Evolutionary conservation across 2,888 invertebrate species (phyloP), one percentile per base, ranked within the genome.

Genomic region (Limnephilus rhombicus): DNA sequence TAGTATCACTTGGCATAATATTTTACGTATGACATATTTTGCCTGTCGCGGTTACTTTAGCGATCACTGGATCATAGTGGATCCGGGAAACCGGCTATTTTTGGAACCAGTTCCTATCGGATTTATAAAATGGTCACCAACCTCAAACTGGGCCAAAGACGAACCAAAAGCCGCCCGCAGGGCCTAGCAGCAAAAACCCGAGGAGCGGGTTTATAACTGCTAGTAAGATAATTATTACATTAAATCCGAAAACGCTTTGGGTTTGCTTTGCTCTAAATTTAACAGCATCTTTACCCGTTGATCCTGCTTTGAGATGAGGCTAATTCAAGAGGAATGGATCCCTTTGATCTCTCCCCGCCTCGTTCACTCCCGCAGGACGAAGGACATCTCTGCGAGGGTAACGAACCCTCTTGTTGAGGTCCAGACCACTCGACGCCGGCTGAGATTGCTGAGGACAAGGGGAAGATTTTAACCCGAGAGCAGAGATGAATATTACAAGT

Each of bases 361-460:
- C 87, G 24, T 87, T 45, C 31, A 89, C 45, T 81, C 89, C 81
- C 41, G 13, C 37, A 34, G 41, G n/a, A 80, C 29, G 29, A 80
- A 13, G 80, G 80, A 81, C 41, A 41, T 89, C 89, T 41, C 91
- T 91, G 41, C 37, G 45, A 34, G 91, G 87, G 87, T 91, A 87
- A 91, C 86, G 87, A 81, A 87, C 91, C 80, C 91, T 82, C 81
- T 90, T 41, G 83, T 53, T 89, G 53, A 85, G 53, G 87, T 91
- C 91, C 89, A 89, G 91, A 91, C 89, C 91, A 82, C 91, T 91
- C 91, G 68, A 91, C 91, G 80, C 45, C 45, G 45, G 68, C 53
- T 31, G 88, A 34, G n/a, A 68, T 34, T 31, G 31, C 68, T 68
- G 49, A 86, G 41, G 86, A 29, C 49, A 0, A n/a, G 18, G 34